Percentiles rank a stretch among this genome's conserved stretches.
phyloP scores from a whole-genome alignment of 2,888 invertebrate genomes.

The Andrena bicolor region DNA sequence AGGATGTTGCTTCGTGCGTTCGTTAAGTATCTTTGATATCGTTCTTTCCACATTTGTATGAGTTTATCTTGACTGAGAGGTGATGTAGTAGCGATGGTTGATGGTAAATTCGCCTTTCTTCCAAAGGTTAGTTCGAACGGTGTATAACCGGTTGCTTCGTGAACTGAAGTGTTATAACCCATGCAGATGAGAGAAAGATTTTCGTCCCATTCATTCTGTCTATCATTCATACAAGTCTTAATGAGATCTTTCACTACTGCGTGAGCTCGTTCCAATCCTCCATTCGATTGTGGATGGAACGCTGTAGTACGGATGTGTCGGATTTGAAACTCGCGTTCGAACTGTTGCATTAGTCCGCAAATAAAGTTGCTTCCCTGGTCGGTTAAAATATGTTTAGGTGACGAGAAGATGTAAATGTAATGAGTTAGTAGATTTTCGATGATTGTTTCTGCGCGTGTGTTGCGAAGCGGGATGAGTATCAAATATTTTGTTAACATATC shows the following conservation, averaged over 20 bases:
- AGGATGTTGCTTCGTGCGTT: no score
- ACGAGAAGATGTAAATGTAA: background rate
- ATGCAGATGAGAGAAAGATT: conserved; percentile 1
- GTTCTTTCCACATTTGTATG: no score
- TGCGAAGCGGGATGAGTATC: background rate
- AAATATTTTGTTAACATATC: conserved; percentile 1
- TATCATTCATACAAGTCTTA: background rate
- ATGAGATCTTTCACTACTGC: background rate
- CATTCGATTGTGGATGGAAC: background rate
- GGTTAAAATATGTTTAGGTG: conserved; percentile 12
- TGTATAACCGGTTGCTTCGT: background rate
- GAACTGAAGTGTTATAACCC: conserved; percentile 11
- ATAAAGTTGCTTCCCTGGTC: conserved; percentile 1
- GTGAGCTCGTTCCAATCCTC: conserved; percentile 1
- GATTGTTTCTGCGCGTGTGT: background rate
- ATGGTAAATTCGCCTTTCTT: background rate
- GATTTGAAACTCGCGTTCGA: background rate
- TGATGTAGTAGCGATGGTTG: no score
- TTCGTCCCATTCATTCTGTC: conserved; percentile 9
- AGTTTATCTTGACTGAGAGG: background rate
- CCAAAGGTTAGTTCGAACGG: conserved; percentile 4
- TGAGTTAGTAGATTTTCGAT: no score
- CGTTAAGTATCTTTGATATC: no score
- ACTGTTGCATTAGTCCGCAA: conserved; percentile 7
- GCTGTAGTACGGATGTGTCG: background rate